Percentiles rank a stretch among this genome's conserved stretches.
These are phyloP conservation scores for Dryomyza anilis DNA, from an alignment of 2,888 invertebrate species.

Conservation along the genomic window DNA sequence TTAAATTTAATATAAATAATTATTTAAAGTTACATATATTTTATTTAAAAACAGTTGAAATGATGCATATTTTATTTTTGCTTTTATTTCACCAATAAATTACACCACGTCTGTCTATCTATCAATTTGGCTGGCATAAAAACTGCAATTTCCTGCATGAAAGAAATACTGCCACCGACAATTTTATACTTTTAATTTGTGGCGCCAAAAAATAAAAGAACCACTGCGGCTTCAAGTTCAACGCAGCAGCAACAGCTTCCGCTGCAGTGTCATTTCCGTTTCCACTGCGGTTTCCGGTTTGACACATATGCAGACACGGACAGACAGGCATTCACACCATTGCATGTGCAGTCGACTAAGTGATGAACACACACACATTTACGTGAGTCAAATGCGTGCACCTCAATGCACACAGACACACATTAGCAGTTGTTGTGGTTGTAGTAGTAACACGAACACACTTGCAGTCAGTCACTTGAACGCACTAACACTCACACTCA, in stretches of 20 bases:
- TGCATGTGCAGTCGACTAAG: not conserved
- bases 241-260: conserved; percentile 21
- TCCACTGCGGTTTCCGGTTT: conserved; percentile 20
- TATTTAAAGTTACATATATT: too few relatives aligned
- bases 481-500: not conserved
- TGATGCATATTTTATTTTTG: too few relatives aligned
- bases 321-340: not conserved
- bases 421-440: not conserved
- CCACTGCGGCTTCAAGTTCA: not conserved
- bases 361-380: not conserved
- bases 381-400: not conserved
- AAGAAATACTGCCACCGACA: conserved; percentile 12
- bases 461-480: not conserved
- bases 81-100: too few relatives aligned
- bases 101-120: not conserved
- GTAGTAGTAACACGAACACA: not conserved
- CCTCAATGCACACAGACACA: not conserved
- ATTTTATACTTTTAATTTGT: conserved; percentile 8
- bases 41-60: too few relatives aligned
- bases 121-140: not conserved
- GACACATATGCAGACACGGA: conserved; percentile 3
- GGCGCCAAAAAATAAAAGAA: not conserved
- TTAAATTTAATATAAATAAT: too few relatives aligned
- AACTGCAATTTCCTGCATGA: conserved; percentile 17
- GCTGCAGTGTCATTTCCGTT: conserved; percentile 29